These are phyloP conservation scores for Corythornis vintsioides DNA, from an alignment of 2,113 vertebrate genomes.

Conservation along the genomic window DNA sequence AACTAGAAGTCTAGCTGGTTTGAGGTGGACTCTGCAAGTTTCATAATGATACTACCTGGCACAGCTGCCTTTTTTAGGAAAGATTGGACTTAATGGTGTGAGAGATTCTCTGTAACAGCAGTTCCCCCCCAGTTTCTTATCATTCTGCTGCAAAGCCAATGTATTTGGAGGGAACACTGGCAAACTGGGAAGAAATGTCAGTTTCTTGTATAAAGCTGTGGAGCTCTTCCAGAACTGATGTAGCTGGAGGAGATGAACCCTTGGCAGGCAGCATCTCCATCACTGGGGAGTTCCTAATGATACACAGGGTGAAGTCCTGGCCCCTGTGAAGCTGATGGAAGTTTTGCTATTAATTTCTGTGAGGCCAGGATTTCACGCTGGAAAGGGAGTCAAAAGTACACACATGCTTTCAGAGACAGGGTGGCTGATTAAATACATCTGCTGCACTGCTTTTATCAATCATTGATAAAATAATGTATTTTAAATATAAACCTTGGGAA, in stretches of 20 bases:
- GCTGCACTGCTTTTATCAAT: constrained; percentile 26
- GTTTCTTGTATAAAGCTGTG: neutral
- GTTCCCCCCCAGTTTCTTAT: neutral
- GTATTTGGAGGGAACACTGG: neutral
- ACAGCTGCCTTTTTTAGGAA: neutral
- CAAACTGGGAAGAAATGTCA: neutral
- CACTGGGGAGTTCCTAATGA: neutral
- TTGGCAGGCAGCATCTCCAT: constrained; percentile 8
- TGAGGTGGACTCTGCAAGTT: neutral
- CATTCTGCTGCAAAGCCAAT: neutral
- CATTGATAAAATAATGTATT: constrained; percentile 39
- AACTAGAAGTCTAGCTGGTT: neutral
- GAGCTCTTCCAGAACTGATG: constrained; percentile 13
- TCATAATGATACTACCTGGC: neutral
- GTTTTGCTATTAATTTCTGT: neutral
- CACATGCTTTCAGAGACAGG: neutral
- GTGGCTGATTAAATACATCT: constrained; percentile 33
- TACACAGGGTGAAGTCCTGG: constrained; percentile 1
- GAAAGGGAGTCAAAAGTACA: constrained; percentile 43
- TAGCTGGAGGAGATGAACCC: neutral
- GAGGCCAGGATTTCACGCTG: constrained; percentile 6
- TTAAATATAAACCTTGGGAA: constrained; percentile 15
- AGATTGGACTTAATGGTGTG: neutral
- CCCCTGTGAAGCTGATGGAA: neutral
- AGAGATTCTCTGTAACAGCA: neutral